Conservation (phyloP, 2,888 invertebrate genomes). For the Netelia fuscicornis region DNA sequence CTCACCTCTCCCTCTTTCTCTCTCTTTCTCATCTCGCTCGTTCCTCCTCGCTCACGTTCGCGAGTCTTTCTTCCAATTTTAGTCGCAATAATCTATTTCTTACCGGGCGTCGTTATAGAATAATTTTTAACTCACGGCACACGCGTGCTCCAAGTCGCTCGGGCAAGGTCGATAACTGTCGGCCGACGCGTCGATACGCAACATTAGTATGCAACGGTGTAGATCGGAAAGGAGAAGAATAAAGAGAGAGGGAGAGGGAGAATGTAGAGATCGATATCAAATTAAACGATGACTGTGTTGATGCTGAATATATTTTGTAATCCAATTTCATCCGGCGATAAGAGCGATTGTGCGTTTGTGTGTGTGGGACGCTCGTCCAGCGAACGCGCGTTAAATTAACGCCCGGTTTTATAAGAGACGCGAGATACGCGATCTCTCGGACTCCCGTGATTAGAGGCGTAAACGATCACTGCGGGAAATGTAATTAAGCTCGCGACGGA, state of each 20-base stretch:
- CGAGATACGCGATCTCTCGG: neutral
- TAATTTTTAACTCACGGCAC: constrained; percentile 56
- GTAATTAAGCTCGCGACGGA: constrained; percentile 56
- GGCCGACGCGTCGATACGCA: constrained; percentile 51
- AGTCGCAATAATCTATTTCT: constrained; percentile 63
- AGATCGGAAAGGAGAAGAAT: neutral
- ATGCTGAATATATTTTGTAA: constrained; percentile 61
- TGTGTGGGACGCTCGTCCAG: constrained; percentile 8
- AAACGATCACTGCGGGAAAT: constrained; percentile 61
- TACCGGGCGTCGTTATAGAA: constrained; percentile 38
- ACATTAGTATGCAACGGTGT: constrained; percentile 61
- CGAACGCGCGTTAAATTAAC: constrained; percentile 50
- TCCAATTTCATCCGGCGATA: constrained; percentile 53
- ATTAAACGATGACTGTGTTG: constrained; percentile 58
- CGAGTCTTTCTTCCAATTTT: constrained; percentile 46
- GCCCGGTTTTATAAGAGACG: constrained; percentile 49
- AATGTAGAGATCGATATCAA: constrained; percentile 59
- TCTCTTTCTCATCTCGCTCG: constrained; percentile 17
- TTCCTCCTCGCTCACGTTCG: neutral
- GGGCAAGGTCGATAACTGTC: constrained; percentile 43
- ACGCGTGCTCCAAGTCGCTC: neutral
- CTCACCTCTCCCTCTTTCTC: constrained; percentile 35
- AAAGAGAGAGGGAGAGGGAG: neutral
- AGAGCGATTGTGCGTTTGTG: neutral
- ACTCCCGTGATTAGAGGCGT: constrained; percentile 63